Evolutionary conservation across 2,888 invertebrate genomes (phyloP).

Genomic region (Drosophila sordidula): DNA sequence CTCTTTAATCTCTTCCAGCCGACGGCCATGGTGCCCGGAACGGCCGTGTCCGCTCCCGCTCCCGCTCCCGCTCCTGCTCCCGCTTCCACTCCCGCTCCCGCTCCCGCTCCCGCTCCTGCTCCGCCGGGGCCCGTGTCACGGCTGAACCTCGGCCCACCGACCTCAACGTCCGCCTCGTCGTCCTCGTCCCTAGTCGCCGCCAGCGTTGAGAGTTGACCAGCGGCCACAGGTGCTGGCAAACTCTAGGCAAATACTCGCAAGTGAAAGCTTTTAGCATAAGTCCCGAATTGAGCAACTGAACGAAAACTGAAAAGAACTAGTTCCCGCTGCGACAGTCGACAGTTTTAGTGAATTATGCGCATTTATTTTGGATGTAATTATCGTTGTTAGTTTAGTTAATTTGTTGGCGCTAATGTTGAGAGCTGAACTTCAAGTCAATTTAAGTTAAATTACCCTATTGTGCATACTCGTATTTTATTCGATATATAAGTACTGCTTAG

Average conservation of each 20-base stretch:
- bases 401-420: conserved; percentile 4
- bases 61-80: not conserved
- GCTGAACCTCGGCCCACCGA: conserved; percentile 27
- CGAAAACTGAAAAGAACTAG: conserved; percentile 1
- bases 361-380: conserved; percentile 61
- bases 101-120: not conserved
- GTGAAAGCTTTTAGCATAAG: conserved; percentile 65
- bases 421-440: conserved; percentile 52
- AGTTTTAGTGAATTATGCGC: conserved; percentile 56
- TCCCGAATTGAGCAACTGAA: conserved; percentile 10
- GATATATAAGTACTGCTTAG: conserved; percentile 26
- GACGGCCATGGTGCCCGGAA: conserved; percentile 15
- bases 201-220: conserved; percentile 62
- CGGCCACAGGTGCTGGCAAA: conserved; percentile 18
- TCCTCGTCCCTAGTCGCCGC: conserved; percentile 60
- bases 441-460: conserved; percentile 34
- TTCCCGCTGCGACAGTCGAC: conserved; percentile 11
- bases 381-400: conserved; percentile 37
- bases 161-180: conserved; percentile 50
- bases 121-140: conserved; percentile 29
- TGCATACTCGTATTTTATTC: conserved; percentile 52
- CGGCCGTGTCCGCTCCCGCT: too few relatives aligned
- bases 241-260: conserved; percentile 73
- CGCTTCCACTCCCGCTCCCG: too few relatives aligned
- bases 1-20: conserved; percentile 83